Conservation (phyloP, 2,113 vertebrate species). For the Pedetes capensis region DNA sequence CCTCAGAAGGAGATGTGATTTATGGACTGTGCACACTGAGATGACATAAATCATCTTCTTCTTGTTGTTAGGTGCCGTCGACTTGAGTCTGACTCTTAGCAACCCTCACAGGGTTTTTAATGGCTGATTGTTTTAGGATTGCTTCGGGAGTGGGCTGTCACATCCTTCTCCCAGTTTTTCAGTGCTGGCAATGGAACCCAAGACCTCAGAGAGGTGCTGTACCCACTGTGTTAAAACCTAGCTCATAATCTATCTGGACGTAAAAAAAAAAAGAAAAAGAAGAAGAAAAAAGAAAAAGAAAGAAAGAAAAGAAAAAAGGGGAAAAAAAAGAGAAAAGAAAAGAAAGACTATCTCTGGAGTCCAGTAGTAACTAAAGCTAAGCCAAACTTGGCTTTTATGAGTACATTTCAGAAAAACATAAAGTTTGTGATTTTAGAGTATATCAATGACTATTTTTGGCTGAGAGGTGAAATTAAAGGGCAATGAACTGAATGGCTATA, state of each 20-base stretch:
- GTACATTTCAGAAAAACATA: neutral
- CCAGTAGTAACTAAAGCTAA: neutral
- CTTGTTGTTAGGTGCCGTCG: too few relatives aligned
- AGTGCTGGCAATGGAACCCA: too few relatives aligned
- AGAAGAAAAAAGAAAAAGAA: too few relatives aligned
- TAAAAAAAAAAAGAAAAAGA: neutral
- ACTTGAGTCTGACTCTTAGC: too few relatives aligned
- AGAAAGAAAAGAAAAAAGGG: neutral
- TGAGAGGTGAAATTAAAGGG: neutral
- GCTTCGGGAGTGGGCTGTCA: too few relatives aligned
- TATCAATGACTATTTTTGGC: slow-evolving; percentile 15
- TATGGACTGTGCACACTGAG: neutral
- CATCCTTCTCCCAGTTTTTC: too few relatives aligned
- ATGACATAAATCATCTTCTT: neutral
- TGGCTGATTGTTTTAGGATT: too few relatives aligned
- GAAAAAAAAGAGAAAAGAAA: neutral
- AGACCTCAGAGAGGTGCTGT: too few relatives aligned
- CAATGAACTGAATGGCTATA: neutral
- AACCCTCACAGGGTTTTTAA: too few relatives aligned
- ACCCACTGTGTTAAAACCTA: too few relatives aligned
- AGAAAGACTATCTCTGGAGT: neutral
- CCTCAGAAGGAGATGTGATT: neutral
- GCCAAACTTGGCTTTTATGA: neutral
- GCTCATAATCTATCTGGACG: too few relatives aligned
- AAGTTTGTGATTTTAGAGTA: neutral